Conservation (phyloP, 30 jellyfish, hydroid and myxozoan genomes). For the Phacellophora camtschatica region DNA sequence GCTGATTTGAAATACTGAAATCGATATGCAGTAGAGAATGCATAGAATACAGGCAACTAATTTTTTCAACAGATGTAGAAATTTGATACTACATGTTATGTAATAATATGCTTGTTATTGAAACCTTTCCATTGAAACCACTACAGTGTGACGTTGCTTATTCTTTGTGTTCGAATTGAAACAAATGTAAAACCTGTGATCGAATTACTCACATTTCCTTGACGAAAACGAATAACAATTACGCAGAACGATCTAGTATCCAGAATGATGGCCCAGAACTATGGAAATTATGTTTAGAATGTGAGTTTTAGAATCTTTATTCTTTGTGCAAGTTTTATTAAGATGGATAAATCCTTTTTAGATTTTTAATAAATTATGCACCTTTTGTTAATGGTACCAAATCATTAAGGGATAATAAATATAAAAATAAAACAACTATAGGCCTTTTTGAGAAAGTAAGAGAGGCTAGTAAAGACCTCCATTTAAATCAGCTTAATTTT, state of each 20-base stretch:
- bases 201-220: not conserved
- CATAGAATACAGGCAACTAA: too few species aligned
- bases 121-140: not conserved
- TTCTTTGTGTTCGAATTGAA: not conserved
- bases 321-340: not conserved
- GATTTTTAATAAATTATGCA: too few species aligned
- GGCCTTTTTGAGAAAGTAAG: too few species aligned
- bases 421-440: too few species aligned
- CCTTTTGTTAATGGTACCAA: too few species aligned
- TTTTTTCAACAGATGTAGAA: too few species aligned
- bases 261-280: not conserved
- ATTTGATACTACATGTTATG: not conserved
- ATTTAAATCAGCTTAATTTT: too few species aligned
- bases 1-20: too few species aligned
- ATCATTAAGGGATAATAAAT: too few species aligned
- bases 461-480: too few species aligned
- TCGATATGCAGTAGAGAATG: too few species aligned
- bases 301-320: not conserved
- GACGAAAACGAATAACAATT: not conserved
- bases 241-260: not conserved
- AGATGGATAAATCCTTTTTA: not conserved
- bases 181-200: not conserved
- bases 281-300: not conserved
- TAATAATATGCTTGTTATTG: not conserved
- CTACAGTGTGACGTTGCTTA: not conserved